phyloP scores from a whole-genome alignment of 2,888 invertebrate species.

The Listrodromus nycthemerus region DNA sequence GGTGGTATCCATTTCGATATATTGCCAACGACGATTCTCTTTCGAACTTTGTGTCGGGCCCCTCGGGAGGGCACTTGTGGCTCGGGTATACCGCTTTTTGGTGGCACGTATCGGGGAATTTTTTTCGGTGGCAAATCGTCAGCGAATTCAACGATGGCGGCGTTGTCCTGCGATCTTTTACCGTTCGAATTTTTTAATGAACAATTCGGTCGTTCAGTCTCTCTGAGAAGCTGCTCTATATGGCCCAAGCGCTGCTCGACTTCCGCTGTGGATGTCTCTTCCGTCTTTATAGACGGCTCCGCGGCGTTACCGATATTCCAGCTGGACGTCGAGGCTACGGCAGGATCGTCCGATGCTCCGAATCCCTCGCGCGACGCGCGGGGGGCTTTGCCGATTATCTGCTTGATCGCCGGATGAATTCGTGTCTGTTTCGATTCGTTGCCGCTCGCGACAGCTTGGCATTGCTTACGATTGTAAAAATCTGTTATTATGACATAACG shows the following conservation, averaged over 20 bases:
- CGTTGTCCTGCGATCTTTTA: conserved; percentile 36
- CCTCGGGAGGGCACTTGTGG: conserved; percentile 78
- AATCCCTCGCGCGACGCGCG: conserved; percentile 11
- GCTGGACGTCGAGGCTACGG: conserved; percentile 19
- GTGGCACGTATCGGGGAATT: conserved; percentile 82
- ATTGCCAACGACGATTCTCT: conserved; percentile 87
- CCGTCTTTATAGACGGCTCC: conserved; percentile 1
- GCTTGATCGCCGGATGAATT: conserved; percentile 92
- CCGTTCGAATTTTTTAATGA: conserved; percentile 16
- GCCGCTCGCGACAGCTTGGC: conserved; percentile 82
- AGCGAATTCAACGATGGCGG: neutral
- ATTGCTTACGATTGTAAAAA: conserved; percentile 87
- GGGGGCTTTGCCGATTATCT: conserved; percentile 87
- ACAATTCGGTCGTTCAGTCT: neutral
- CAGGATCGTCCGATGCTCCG: conserved; percentile 5
- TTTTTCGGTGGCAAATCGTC: conserved; percentile 75
- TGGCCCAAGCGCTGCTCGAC: conserved; percentile 60
- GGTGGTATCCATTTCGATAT: conserved; percentile 93
- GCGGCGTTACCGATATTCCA: neutral
- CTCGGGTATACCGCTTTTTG: conserved; percentile 76
- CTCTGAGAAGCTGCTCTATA: neutral
- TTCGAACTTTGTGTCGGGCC: conserved; percentile 78
- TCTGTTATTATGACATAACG: conserved; percentile 87
- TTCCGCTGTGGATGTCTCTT: conserved; percentile 11
- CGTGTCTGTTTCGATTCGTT: conserved; percentile 84